A percentile compares a stretch with the other conserved stretches of the same genome.
These are phyloP conservation scores for Tetragonula carbonaria DNA, from an alignment of 2,888 invertebrate genomes.

Conservation along the genomic window DNA sequence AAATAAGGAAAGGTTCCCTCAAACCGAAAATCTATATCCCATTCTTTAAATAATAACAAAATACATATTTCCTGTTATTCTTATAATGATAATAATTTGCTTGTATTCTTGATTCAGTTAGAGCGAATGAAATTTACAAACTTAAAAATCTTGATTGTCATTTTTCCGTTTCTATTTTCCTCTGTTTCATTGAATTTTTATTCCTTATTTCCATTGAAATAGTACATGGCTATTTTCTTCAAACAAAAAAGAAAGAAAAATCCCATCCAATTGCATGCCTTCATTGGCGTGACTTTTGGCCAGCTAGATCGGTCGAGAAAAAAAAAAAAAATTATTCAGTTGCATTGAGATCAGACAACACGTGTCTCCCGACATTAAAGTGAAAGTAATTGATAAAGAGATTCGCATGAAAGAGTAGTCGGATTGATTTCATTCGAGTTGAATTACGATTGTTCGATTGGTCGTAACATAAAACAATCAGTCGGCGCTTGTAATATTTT, in stretches of 20 bases:
- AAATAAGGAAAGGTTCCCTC: no score
- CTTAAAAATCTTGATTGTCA: not conserved
- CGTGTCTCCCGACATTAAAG: constrained; percentile 2
- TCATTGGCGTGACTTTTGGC: no score
- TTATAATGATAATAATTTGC: not conserved
- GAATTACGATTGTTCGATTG: constrained; percentile 13
- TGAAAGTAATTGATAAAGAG: constrained; percentile 3
- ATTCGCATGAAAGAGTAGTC: not conserved
- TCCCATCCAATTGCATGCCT: no score
- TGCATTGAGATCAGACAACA: no score
- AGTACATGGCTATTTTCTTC: no score
- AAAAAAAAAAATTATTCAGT: no score
- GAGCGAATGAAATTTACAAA: not conserved
- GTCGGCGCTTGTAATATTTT: not conserved
- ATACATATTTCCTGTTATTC: not conserved
- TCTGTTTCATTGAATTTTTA: no score
- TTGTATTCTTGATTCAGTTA: not conserved
- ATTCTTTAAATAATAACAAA: not conserved
- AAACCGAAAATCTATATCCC: no score
- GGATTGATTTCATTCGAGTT: constrained; percentile 11
- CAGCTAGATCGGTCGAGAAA: no score
- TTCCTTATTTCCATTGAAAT: no score
- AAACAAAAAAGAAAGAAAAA: no score
- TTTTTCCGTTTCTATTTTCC: no score
- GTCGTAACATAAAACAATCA: not conserved